Conservation (phyloP, 2,113 vertebrate genomes). For the Rhynchomys soricoides region DNA sequence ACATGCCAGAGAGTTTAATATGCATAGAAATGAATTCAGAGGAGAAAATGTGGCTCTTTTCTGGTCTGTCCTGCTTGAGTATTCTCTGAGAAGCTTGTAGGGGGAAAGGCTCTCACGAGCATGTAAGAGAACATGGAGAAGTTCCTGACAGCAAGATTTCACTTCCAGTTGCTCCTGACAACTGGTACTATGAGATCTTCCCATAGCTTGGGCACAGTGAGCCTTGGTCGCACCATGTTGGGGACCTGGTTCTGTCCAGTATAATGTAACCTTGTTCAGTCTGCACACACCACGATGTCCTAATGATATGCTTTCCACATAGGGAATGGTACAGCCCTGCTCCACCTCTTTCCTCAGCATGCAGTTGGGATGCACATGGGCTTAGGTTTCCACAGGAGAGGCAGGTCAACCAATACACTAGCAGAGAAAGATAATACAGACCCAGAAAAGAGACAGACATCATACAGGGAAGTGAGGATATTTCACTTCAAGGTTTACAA, state of each 20-base stretch:
- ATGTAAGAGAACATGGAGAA: fast-evolving
- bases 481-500: not conserved
- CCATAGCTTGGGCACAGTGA: fast-evolving
- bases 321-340: fast-evolving
- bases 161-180: not conserved
- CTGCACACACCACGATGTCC: not conserved
- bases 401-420: not conserved
- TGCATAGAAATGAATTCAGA: not conserved
- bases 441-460: not conserved
- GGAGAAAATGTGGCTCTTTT: not conserved
- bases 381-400: fast-evolving
- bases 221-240: fast-evolving
- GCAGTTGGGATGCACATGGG: fast-evolving
- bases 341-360: fast-evolving
- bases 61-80: not conserved
- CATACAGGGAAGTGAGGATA: not conserved
- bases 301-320: fast-evolving
- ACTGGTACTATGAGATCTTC: too few relatives aligned
- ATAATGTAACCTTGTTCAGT: not conserved
- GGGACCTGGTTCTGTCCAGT: not conserved
- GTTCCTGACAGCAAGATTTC: not conserved
- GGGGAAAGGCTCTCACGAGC: not conserved
- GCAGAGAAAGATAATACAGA: not conserved
- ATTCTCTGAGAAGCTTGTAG: not conserved
- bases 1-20: not conserved